Percentiles rank a stretch among this genome's conserved stretches.
Conservation (phyloP, 2,797 vertebrate genomes). For the Mareca strepera region DNA sequence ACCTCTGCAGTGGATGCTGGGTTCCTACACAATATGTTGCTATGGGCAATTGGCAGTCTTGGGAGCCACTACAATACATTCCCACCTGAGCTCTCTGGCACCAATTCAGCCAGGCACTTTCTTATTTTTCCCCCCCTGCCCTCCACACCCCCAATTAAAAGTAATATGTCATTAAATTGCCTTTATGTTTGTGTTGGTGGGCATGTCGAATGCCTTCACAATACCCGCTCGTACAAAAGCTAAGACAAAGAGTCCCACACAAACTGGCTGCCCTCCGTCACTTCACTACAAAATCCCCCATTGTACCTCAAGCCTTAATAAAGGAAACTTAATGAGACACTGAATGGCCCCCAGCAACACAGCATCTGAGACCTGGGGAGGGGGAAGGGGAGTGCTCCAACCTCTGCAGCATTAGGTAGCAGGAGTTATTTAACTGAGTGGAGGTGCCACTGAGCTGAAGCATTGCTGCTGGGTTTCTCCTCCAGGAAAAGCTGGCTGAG, state of each 20-base stretch:
- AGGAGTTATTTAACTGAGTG: not conserved
- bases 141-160: slow-evolving; percentile 17
- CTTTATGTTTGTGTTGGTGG: slow-evolving; percentile 32
- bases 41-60: not conserved
- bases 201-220: slow-evolving; percentile 11
- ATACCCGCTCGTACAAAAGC: not conserved
- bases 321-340: slow-evolving; percentile 1
- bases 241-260: not conserved
- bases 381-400: not conserved
- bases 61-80: not conserved
- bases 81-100: slow-evolving; percentile 49
- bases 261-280: not conserved
- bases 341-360: not conserved
- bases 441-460: not conserved
- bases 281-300: not conserved
- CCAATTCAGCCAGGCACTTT: slow-evolving; percentile 8
- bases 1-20: not conserved
- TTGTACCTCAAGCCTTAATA: not conserved
- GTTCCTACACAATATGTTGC: not conserved
- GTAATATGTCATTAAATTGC: slow-evolving; percentile 37
- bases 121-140: not conserved
- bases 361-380: not conserved
- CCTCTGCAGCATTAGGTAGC: not conserved
- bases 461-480: not conserved
- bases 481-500: not conserved